Conservation (phyloP, 2,113 vertebrate genomes). For the Benitochromis conjunctus region DNA sequence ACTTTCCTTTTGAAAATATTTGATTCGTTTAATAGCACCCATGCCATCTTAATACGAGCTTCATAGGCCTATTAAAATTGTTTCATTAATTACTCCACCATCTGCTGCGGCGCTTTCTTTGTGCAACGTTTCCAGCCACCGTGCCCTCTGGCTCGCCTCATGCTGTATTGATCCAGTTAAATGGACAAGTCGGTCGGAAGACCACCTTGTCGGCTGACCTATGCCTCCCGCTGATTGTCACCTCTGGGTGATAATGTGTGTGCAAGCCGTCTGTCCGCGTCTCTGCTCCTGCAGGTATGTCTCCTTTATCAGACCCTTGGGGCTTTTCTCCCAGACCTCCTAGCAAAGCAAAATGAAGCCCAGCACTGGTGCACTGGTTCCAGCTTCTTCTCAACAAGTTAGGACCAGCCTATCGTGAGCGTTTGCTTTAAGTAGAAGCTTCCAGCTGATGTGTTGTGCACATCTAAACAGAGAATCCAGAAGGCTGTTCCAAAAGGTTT, state of each 20-base stretch:
- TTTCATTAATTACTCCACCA: slow-evolving; percentile 27
- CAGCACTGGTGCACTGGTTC: not conserved
- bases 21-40: not conserved
- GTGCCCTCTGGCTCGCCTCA: not conserved
- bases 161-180: not conserved
- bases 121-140: slow-evolving; percentile 8
- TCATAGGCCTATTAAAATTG: slow-evolving; percentile 20
- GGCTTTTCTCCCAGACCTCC: slow-evolving; percentile 52
- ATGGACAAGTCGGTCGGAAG: slow-evolving; percentile 40
- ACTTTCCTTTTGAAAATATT: not conserved
- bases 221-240: slow-evolving; percentile 43
- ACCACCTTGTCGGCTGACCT: slow-evolving; percentile 65
- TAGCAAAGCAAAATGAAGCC: not conserved
- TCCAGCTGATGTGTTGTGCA: not conserved
- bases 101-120: slow-evolving; percentile 17
- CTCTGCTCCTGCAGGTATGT: slow-evolving; percentile 38
- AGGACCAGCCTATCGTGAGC: slow-evolving; percentile 37
- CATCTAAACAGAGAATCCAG: not conserved
- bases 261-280: not conserved
- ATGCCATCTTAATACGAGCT: slow-evolving; percentile 17
- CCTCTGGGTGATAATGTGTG: slow-evolving; percentile 53
- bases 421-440: slow-evolving; percentile 33
- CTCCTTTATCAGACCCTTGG: slow-evolving; percentile 43
- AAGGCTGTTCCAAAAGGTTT: not conserved
- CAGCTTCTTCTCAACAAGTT: slow-evolving; percentile 34